phyloP scores from a whole-genome alignment of 1,140 invertebrate species.

The Microplitis mediator region DNA sequence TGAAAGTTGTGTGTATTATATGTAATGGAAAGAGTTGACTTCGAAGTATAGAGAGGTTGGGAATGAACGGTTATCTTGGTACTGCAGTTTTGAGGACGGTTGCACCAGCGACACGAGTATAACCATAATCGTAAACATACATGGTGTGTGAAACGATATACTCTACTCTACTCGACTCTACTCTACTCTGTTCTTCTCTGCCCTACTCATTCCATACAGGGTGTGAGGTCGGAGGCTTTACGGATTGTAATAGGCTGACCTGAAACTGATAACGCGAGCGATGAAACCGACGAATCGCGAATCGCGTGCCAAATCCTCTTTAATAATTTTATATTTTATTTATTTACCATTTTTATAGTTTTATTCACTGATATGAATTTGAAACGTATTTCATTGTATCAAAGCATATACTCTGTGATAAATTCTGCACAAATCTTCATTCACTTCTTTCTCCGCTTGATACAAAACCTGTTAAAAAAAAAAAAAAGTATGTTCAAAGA shows the following conservation, averaged over 20 bases:
- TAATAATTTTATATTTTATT: conserved; percentile 4
- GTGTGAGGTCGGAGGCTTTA: conserved; percentile 21
- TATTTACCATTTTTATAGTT: not conserved
- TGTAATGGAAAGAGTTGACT: conserved; percentile 3
- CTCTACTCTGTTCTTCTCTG: not conserved
- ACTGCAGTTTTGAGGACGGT: conserved; percentile 35
- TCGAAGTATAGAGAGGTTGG: not conserved
- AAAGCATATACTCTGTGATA: too few relatives aligned
- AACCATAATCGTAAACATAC: conserved; percentile 39
- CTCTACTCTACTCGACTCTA: not conserved
- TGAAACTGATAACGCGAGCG: conserved; percentile 18
- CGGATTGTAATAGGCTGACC: conserved; percentile 31
- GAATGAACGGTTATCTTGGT: conserved; percentile 35
- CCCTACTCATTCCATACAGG: not conserved
- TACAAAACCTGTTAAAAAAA: not conserved
- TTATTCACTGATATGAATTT: too few relatives aligned
- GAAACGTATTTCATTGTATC: too few relatives aligned
- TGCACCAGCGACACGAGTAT: conserved; percentile 32
- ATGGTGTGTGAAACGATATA: conserved; percentile 41
- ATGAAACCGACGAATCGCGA: conserved; percentile 22
- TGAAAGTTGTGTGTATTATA: too few relatives aligned
- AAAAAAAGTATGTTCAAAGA: too few relatives aligned
- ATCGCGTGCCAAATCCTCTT: conserved; percentile 18
- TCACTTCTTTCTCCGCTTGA: too few relatives aligned
- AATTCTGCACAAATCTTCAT: too few relatives aligned